Evolutionary conservation across 2,797 vertebrate species (phyloP), one percentile per base, ranked within the genome.

Genomic region (Arnoldichthys spilopterus): DNA sequence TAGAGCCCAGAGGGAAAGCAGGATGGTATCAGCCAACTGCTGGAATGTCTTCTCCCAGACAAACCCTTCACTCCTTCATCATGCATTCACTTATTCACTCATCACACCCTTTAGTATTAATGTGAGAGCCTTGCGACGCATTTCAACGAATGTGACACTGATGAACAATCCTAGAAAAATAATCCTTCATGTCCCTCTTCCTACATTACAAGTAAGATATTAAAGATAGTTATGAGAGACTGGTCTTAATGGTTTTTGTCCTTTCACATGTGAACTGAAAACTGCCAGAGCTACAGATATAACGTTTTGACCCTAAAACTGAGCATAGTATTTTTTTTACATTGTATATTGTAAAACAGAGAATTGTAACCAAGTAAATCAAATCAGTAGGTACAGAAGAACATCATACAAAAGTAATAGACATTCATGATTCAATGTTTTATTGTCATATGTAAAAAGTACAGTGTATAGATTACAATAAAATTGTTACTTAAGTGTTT

Each of bases 31-130:
- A 34, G 49, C 59, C 51, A 34, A 24, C 32, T 37, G 61, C 22
- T 45, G 58, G 53, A 67, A 68, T 51, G 28, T 67, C 22, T 20
- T 40, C 22, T 74, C 13, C n/a, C 9, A 61, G 40, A n/a, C 26
- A 15, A 74, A 61, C 13, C 51, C 8, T 67, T 16, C 28, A 59
- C 30, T 67, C 1, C 15, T 24, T 73, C 40, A 45, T 30, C 59
- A 62, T 62, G 32, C 1, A 30, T 18, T 37, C 59, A 62, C 30
- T 61, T 58, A 59, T 58, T 43, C 34, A 72, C 70, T 72, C 70
- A 72, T 72, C 34, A 3, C 24, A 26, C 4, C 53, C 43, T 72
- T 73, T 61, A 62, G 18, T n/a, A 9, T 2, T 61, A 61, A 61
- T 59, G 40, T 58, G 56, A 3, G 37, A 73, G 71, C 30, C 30